Percentiles rank a stretch among this genome's conserved stretches.
Evolutionary conservation across 2,113 vertebrate species (phyloP).

Genomic region (Psophia crepitans): DNA sequence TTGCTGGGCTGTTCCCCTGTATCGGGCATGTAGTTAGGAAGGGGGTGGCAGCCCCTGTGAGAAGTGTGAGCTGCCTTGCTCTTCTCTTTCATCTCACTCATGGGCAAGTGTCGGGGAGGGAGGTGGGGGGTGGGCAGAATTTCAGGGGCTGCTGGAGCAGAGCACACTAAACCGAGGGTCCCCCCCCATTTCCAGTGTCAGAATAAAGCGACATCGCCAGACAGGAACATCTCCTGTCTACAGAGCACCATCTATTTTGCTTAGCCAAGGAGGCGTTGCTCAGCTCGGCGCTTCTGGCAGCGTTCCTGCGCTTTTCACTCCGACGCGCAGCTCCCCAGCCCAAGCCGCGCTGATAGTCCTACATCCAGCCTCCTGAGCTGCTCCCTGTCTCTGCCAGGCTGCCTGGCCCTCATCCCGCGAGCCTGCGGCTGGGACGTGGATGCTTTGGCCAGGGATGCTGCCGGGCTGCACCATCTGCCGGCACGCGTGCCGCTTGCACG

Average conservation of each 20-base stretch:
- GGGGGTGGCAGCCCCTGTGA: not conserved
- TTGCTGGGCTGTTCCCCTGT: not conserved
- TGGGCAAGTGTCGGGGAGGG: fast-evolving
- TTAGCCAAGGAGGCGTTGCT: not conserved
- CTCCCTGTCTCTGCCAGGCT: not conserved
- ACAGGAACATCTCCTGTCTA: not conserved
- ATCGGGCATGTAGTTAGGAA: not conserved
- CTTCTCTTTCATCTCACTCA: not conserved
- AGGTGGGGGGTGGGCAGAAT: not conserved
- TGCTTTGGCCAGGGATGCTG: not conserved
- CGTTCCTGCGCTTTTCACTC: not conserved
- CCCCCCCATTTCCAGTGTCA: fast-evolving
- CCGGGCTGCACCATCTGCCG: not conserved
- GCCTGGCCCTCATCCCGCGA: not conserved
- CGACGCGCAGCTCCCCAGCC: not conserved
- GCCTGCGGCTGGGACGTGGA: not conserved
- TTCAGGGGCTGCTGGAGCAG: not conserved
- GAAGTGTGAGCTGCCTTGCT: not conserved
- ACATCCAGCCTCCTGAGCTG: not conserved
- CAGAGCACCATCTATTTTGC: not conserved
- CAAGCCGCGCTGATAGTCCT: not conserved
- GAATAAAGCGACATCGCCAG: not conserved
- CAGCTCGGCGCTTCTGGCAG: fast-evolving
- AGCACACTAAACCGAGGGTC: not conserved
- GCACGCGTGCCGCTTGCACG: not conserved